Conservation (phyloP, 2,113 vertebrate genomes). For the Peromyscus maniculatus region DNA sequence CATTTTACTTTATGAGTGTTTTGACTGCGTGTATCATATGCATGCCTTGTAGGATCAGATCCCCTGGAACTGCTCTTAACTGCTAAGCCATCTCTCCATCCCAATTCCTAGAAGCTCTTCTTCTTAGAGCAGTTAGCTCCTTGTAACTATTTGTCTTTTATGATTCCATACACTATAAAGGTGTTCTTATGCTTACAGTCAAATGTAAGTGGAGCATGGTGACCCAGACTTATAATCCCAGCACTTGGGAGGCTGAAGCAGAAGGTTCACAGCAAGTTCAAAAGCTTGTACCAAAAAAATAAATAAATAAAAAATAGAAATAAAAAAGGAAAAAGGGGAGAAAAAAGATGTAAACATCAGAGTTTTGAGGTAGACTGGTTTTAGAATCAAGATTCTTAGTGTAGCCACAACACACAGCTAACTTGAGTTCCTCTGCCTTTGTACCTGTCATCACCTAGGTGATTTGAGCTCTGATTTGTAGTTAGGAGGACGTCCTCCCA, state of each 20-base stretch:
- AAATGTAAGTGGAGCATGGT: background rate
- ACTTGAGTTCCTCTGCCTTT: background rate
- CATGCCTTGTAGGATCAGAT: background rate
- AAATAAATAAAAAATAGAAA: too few species aligned
- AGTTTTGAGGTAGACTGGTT: background rate
- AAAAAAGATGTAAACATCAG: background rate
- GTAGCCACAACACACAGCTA: background rate
- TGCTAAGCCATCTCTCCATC: background rate
- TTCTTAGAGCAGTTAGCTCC: too few species aligned
- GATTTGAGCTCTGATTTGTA: background rate
- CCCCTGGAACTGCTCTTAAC: background rate
- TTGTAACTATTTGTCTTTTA: constrained; percentile 21
- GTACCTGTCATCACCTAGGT: background rate
- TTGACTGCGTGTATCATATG: background rate
- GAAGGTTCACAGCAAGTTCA: background rate
- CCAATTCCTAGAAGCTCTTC: background rate
- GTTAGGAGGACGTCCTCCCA: background rate
- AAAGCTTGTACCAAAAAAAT: background rate
- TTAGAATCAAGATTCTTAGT: background rate
- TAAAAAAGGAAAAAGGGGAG: background rate
- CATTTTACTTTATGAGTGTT: background rate
- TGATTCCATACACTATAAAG: background rate
- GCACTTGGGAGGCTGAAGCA: background rate
- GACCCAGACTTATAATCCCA: background rate
- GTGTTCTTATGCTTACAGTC: background rate